Base-by-base conservation (phyloP, 2,888 invertebrate species). In the Noctua janthina region DNA sequence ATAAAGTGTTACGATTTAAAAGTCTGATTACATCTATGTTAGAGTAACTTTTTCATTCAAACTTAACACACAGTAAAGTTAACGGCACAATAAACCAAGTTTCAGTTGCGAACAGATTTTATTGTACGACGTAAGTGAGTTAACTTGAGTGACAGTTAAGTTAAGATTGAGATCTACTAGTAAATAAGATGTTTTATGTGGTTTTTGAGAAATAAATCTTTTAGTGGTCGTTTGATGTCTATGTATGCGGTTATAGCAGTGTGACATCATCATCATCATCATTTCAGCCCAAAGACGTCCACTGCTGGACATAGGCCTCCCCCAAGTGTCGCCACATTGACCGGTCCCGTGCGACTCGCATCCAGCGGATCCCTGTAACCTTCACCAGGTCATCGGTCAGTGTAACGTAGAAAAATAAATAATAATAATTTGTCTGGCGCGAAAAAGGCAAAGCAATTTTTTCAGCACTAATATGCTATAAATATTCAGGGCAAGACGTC, bases 1-100 rank as follows among this genome's bases (percentile, higher is more conserved):
- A 75, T 66, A 17, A 43, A 74, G 35, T 51, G 17, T 79, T 51
- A 29, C 46, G 39, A 66, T 84, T 79, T 51, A 68, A 81, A 79
- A 74, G 64, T 79, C 39, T 75, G 80, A 79, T 68, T 68, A 74
- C 35, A 81, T 35, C 29, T 35, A 11, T 39, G 51, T 78, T 29
- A 70, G 35, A 78, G 69, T 20, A 84, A 91, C 88, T 89, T 92
- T 91, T 91, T 92, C 91, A 91, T 93, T 91, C 89, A 72, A 88
- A 87, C 89, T 91, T 89, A 90, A 89, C 90, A 90, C 89, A 87
- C 84, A 84, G 83, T 91, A 91, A 93, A 94, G 89, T 93, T 94
- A 92, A 94, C 88, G 89, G 84, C 89, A 87, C 89, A 86, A 91
- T 93, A 92, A 93, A 94, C 85, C 87, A 88, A 92, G 90, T 93